Percentiles rank a stretch among this genome's conserved stretches.
phyloP scores from a whole-genome alignment of 2,113 vertebrate species.

The Scomber scombrus region DNA sequence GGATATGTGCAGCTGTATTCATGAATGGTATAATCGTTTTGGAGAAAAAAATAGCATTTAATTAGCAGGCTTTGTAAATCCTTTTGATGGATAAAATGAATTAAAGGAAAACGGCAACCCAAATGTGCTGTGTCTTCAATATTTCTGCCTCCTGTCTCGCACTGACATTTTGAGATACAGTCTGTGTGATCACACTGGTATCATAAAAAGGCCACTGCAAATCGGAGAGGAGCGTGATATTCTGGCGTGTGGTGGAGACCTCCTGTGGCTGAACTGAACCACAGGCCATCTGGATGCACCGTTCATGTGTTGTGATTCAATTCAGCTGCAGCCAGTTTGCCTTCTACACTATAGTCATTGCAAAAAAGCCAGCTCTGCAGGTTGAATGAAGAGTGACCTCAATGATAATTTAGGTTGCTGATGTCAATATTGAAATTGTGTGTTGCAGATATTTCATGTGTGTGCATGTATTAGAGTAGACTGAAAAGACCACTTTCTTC shows the following conservation, averaged over 20 bases:
- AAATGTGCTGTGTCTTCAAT: constrained; percentile 61
- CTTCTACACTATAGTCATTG: background rate
- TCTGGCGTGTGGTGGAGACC: constrained; percentile 69
- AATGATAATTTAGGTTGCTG: background rate
- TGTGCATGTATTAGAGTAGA: constrained; percentile 33
- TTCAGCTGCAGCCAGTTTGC: constrained; percentile 24
- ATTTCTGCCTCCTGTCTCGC: constrained; percentile 28
- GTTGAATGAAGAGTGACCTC: too few species aligned
- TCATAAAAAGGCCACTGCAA: constrained; percentile 8
- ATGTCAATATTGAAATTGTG: constrained; percentile 18
- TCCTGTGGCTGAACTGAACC: constrained; percentile 71
- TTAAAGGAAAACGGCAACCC: constrained; percentile 80
- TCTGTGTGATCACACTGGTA: constrained; percentile 21
- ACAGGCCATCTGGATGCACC: constrained; percentile 64
- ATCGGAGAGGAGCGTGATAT: constrained; percentile 32
- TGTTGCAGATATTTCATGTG: constrained; percentile 17
- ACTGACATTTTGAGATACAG: constrained; percentile 3
- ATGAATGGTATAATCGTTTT: constrained; percentile 74
- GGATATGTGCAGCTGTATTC: constrained; percentile 80
- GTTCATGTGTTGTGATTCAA: constrained; percentile 25
- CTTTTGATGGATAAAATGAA: constrained; percentile 74
- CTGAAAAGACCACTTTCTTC: constrained; percentile 20
- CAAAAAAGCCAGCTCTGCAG: background rate
- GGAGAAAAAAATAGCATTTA: constrained; percentile 68
- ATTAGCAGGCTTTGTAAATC: constrained; percentile 82